Percentiles rank a stretch among this genome's conserved stretches.
These are phyloP conservation scores for Albula glossodonta DNA, from an alignment of 2,113 vertebrate species.

Conservation along the genomic window DNA sequence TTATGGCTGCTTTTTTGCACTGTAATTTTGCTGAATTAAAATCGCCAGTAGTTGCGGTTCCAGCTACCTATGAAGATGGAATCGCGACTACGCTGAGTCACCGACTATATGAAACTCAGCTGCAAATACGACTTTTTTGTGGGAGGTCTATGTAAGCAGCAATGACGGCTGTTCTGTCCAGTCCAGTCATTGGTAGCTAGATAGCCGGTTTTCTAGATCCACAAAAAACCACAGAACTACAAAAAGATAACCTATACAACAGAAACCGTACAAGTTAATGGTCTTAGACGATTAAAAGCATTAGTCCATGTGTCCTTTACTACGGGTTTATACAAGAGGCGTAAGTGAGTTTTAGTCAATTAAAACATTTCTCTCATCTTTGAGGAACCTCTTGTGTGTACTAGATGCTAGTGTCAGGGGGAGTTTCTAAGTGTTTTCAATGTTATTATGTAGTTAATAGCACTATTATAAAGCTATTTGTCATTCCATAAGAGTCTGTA, in stretches of 20 bases:
- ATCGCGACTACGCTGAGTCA: background rate
- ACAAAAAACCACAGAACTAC: constrained; percentile 17
- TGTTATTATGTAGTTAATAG: constrained; percentile 97
- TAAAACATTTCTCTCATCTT: constrained; percentile 72
- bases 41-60: constrained; percentile 36
- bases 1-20: constrained; percentile 74
- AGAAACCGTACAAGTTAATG: constrained; percentile 70
- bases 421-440: constrained; percentile 97
- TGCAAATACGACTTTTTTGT: background rate
- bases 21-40: constrained; percentile 60
- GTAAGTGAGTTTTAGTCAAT: constrained; percentile 83
- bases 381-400: constrained; percentile 88
- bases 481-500: constrained; percentile 95
- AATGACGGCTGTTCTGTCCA: constrained; percentile 41
- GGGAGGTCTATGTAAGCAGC: background rate
- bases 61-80: background rate
- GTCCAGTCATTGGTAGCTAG: constrained; percentile 40
- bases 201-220: constrained; percentile 34
- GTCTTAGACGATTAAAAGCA: constrained; percentile 66
- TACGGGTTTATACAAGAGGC: constrained; percentile 73
- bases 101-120: background rate
- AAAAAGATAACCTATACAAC: constrained; percentile 41
- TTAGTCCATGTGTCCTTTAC: constrained; percentile 90
- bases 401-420: constrained; percentile 87
- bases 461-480: constrained; percentile 96